Evolutionary conservation across 2,888 invertebrate genomes (phyloP).

Genomic region (Hetaerina titia): DNA sequence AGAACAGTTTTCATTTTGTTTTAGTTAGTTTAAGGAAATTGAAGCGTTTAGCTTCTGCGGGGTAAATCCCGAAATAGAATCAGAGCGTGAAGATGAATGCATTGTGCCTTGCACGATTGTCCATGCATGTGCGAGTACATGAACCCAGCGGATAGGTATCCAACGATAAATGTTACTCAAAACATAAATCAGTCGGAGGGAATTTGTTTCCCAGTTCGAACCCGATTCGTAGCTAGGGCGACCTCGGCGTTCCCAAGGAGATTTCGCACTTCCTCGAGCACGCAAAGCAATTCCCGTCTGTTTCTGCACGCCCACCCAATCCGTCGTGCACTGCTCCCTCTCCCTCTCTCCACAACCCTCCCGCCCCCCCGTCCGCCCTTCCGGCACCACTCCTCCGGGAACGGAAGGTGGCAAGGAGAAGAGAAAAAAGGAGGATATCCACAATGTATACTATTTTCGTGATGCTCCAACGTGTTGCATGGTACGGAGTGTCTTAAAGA

Average conservation of each 20-base stretch:
- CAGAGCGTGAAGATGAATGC: too few species aligned
- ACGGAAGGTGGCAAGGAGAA: neutral
- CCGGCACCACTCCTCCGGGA: neutral
- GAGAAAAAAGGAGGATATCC: neutral
- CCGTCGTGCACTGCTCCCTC: neutral
- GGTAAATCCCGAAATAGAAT: too few species aligned
- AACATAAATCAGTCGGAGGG: neutral
- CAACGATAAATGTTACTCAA: neutral
- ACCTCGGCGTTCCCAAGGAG: neutral
- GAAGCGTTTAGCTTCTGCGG: too few species aligned
- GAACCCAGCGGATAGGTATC: neutral
- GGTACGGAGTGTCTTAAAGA: conserved; percentile 22
- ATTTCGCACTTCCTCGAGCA: neutral
- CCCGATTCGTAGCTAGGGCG: neutral
- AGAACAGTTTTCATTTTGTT: too few species aligned
- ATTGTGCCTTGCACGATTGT: too few species aligned
- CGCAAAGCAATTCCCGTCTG: neutral
- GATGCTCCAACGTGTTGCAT: neutral
- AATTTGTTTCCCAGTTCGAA: neutral
- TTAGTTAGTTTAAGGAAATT: too few species aligned
- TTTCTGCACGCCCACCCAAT: neutral
- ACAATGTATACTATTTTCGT: neutral
- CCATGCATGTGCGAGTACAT: neutral
- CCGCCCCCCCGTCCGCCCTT: neutral
- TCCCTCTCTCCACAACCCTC: neutral